Evolutionary conservation across 1,140 invertebrate species (phyloP).

Genomic region (Drosophila yakuba): DNA sequence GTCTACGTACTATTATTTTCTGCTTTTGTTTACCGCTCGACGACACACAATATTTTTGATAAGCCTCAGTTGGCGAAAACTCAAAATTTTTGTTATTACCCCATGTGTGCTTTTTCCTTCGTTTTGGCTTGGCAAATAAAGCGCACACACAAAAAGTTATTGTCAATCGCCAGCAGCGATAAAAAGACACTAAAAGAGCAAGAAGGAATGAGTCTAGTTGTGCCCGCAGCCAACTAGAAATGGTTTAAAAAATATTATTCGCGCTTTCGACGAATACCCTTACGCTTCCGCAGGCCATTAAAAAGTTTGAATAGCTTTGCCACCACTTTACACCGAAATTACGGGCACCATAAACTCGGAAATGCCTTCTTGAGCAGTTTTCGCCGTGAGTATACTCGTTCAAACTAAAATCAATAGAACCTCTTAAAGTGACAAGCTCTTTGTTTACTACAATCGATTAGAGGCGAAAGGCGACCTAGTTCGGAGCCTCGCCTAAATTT

Average conservation of each 20-base stretch:
- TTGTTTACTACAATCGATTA: constrained; percentile 48
- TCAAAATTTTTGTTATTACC: constrained; percentile 28
- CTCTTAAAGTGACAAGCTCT: constrained; percentile 25
- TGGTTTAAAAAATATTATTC: background rate
- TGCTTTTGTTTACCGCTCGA: constrained; percentile 66
- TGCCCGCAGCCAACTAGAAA: background rate
- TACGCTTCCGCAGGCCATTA: background rate
- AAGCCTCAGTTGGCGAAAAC: constrained; percentile 56
- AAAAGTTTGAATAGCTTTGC: constrained; percentile 1
- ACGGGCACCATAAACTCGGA: background rate
- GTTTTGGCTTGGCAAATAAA: constrained; percentile 18
- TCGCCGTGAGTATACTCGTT: background rate
- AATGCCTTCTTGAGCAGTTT: background rate
- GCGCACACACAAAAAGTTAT: constrained; percentile 18
- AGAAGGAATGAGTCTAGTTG: constrained; percentile 1
- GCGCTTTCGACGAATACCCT: background rate
- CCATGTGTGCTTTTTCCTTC: background rate
- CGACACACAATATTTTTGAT: constrained; percentile 60
- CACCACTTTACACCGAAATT: background rate
- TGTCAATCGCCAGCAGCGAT: constrained; percentile 52
- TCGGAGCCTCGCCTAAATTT: constrained; percentile 15
- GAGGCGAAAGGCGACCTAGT: constrained; percentile 32
- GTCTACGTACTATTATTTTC: constrained; percentile 58
- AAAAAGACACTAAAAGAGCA: constrained; percentile 26
- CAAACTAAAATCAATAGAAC: constrained; percentile 18